phyloP scores from a whole-genome alignment of 2,113 vertebrate species.

The Trichechus manatus region DNA sequence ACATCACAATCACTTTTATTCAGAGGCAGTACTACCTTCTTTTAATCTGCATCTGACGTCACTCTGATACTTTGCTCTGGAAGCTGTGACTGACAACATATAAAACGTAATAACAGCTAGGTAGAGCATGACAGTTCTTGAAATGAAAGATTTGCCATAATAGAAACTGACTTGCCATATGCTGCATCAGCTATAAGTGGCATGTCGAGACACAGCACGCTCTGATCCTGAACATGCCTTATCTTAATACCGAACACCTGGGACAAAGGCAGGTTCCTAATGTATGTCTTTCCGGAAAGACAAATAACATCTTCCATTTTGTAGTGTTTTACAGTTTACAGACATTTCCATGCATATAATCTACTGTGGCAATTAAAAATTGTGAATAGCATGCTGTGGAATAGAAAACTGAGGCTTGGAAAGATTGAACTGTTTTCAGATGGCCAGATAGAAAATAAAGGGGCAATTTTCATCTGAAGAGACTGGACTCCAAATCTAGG shows the following conservation, averaged over 20 bases:
- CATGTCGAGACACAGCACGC: constrained; percentile 45
- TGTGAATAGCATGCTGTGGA: constrained; percentile 2
- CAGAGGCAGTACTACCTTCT: background rate
- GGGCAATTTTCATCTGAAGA: background rate
- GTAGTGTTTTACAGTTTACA: constrained; percentile 19
- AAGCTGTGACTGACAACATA: constrained; percentile 60
- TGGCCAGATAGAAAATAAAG: background rate
- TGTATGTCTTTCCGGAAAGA: background rate
- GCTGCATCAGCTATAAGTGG: background rate
- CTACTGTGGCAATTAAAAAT: constrained; percentile 9
- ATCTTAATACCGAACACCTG: constrained; percentile 26
- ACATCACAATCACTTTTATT: constrained; percentile 27
- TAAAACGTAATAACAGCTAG: constrained; percentile 72
- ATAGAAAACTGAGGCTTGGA: background rate
- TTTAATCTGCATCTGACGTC: constrained; percentile 70
- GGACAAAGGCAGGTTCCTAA: background rate
- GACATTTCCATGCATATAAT: constrained; percentile 12
- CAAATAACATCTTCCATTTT: constrained; percentile 36
- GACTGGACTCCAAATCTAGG: background rate
- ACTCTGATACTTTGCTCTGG: constrained; percentile 49
- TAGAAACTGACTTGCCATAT: constrained; percentile 26
- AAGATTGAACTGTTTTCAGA: constrained; percentile 10
- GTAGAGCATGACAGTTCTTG: constrained; percentile 39
- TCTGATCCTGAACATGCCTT: constrained; percentile 41
- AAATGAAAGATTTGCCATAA: constrained; percentile 65